These are phyloP conservation scores for Hydrotaea cyrtoneurina DNA, from an alignment of 2,888 invertebrate species.

Conservation along the genomic window DNA sequence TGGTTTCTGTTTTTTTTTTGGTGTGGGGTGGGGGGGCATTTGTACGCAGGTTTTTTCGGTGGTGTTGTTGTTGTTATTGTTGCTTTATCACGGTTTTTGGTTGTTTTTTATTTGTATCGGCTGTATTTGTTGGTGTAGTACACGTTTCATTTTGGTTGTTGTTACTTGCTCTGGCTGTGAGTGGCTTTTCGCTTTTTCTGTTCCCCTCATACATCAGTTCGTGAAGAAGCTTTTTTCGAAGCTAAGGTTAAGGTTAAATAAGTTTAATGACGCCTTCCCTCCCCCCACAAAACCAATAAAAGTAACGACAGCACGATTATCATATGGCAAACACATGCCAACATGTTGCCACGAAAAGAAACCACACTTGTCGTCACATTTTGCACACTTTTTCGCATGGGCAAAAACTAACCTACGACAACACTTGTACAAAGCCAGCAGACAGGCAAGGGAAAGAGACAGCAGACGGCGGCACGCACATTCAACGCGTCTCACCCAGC, in stretches of 20 bases:
- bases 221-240: slow-evolving; percentile 80
- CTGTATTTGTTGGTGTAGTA: slow-evolving; percentile 59
- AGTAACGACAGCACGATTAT: no score
- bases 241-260: slow-evolving; percentile 78
- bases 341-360: neutral
- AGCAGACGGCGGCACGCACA: neutral
- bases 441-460: no score
- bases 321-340: no score
- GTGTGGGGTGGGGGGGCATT: slow-evolving; percentile 41
- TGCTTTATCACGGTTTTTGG: slow-evolving; percentile 30
- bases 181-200: slow-evolving; percentile 68
- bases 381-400: slow-evolving; percentile 17
- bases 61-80: slow-evolving; percentile 7
- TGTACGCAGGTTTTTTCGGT: slow-evolving; percentile 52
- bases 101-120: slow-evolving; percentile 37
- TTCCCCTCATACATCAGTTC: slow-evolving; percentile 78
- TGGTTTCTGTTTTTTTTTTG: slow-evolving; percentile 36
- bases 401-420: neutral
- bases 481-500: no score
- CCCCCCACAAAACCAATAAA: neutral
- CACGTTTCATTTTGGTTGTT: slow-evolving; percentile 61
- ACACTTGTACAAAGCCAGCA: neutral
- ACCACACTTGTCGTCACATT: neutral
- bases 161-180: slow-evolving; percentile 44
- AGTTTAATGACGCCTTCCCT: slow-evolving; percentile 26